A percentile compares a stretch with the other conserved stretches of the same genome.
phyloP scores from a whole-genome alignment of 37 sponge, comb jelly and placozoan genomes.

The Petrosia ficiformis region DNA sequence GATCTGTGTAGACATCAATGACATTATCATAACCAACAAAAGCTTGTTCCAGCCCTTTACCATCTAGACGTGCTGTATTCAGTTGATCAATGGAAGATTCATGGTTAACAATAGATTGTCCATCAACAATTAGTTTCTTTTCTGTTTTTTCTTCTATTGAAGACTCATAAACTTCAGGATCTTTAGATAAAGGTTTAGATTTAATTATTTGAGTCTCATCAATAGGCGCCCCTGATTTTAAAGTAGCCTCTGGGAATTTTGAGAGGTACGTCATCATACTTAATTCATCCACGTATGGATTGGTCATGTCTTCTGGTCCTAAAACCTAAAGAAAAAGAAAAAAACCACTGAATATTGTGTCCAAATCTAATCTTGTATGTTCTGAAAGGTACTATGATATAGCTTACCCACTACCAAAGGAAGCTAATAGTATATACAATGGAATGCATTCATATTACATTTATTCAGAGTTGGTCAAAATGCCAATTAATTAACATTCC shows the following conservation, averaged over 20 bases:
- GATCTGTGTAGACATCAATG: slow-evolving; percentile 53
- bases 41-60: slow-evolving; percentile 70
- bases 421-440: too few relatives aligned
- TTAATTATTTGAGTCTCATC: slow-evolving; percentile 11
- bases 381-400: too few relatives aligned
- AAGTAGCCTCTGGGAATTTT: slow-evolving; percentile 85
- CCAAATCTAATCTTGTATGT: too few relatives aligned
- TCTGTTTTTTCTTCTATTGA: slow-evolving; percentile 70
- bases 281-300: slow-evolving; percentile 96
- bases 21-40: slow-evolving; percentile 32
- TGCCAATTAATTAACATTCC: too few relatives aligned
- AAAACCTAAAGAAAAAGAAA: too few relatives aligned
- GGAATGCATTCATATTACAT: too few relatives aligned
- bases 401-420: too few relatives aligned
- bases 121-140: slow-evolving; percentile 61
- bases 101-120: too few relatives aligned
- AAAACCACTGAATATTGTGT: too few relatives aligned
- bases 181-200: slow-evolving; percentile 2
- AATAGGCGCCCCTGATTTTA: slow-evolving; percentile 86
- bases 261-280: slow-evolving; percentile 99
- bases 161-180: slow-evolving; percentile 29
- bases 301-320: slow-evolving; percentile 90
- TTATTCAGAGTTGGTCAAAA: too few relatives aligned
- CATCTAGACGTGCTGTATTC: slow-evolving; percentile 42
- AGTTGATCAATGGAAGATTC: slow-evolving; percentile 60